These are phyloP conservation scores for Ceratoteleas bidentatus DNA, from an alignment of 1,140 invertebrate species.

Conservation along the genomic window DNA sequence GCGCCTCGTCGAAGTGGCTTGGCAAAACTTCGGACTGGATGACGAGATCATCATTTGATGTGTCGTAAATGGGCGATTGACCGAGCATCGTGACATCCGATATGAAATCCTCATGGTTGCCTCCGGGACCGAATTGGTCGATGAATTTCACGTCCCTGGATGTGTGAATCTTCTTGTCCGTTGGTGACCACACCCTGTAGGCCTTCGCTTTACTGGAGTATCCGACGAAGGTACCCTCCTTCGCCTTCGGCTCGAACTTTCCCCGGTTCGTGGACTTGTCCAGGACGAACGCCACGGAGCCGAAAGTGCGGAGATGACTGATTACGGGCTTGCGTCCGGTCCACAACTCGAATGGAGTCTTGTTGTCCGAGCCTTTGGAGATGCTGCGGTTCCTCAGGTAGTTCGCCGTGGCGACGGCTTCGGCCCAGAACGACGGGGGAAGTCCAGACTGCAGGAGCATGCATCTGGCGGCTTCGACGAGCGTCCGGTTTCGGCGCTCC, in stretches of 20 bases:
- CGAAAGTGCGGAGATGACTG: constrained; percentile 27
- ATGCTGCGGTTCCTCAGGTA: constrained; percentile 62
- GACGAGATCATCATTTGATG: not conserved
- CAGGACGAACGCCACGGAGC: constrained; percentile 5
- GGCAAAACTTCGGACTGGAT: not conserved
- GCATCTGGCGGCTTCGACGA: no score
- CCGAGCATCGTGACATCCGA: not conserved
- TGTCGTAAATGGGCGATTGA: no score
- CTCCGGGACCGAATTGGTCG: not conserved
- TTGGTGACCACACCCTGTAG: constrained; percentile 42
- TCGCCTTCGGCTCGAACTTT: constrained; percentile 46
- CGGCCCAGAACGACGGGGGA: constrained; percentile 26
- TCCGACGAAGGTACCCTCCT: constrained; percentile 56
- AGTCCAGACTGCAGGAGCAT: no score
- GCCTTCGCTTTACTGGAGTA: constrained; percentile 48
- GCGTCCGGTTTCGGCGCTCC: no score
- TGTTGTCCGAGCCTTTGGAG: constrained; percentile 5
- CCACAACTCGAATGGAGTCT: constrained; percentile 51
- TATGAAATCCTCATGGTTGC: constrained; percentile 3
- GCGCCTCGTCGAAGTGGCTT: no score
- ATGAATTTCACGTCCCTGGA: constrained; percentile 67
- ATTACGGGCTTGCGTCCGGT: constrained; percentile 70
- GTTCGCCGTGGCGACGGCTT: constrained; percentile 75
- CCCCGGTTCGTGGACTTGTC: constrained; percentile 4
- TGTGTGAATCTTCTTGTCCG: constrained; percentile 19